These are phyloP conservation scores for Littorina saxatilis DNA, from an alignment of 1,140 invertebrate species.

Conservation along the genomic window DNA sequence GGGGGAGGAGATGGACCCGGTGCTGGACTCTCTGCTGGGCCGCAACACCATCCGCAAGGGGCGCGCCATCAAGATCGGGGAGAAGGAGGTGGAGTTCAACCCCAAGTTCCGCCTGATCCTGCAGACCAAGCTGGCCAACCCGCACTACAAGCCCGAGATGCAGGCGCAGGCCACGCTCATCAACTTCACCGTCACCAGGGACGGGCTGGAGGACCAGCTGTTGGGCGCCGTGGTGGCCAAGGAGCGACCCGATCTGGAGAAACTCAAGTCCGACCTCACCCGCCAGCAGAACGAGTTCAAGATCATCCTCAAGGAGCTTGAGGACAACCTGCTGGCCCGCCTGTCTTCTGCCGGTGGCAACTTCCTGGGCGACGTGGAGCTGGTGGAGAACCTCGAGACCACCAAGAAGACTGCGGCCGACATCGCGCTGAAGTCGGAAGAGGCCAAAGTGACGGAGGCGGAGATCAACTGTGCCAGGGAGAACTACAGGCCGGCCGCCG, in stretches of 20 bases:
- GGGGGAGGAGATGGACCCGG: constrained; percentile 93
- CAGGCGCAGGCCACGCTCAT: constrained; percentile 98
- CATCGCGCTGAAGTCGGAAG: constrained; percentile 92
- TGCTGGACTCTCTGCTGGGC: constrained; percentile 92
- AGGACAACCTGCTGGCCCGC: constrained; percentile 93
- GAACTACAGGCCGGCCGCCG: constrained; percentile 93
- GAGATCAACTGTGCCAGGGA: constrained; percentile 96
- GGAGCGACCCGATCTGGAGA: constrained; percentile 96
- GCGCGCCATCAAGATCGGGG: constrained; percentile 95
- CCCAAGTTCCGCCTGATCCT: constrained; percentile 90
- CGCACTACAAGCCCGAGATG: constrained; percentile 98
- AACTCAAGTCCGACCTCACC: constrained; percentile 93
- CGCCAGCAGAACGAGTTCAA: constrained; percentile 98
- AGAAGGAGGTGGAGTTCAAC: constrained; percentile 97
- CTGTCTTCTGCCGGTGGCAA: constrained; percentile 94
- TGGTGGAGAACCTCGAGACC: constrained; percentile 97
- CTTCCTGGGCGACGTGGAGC: constrained; percentile 90
- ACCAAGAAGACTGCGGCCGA: constrained; percentile 96
- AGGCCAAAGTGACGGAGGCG: constrained; percentile 92
- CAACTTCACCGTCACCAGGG: constrained; percentile 97
- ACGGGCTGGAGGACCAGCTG: constrained; percentile 96
- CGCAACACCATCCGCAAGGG: constrained; percentile 95
- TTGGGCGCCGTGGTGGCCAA: constrained; percentile 97
- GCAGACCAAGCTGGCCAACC: constrained; percentile 97
- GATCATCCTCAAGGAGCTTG: constrained; percentile 93